Evolutionary conservation across 2,113 vertebrate genomes (phyloP).

Genomic region (Casuarius casuarius): DNA sequence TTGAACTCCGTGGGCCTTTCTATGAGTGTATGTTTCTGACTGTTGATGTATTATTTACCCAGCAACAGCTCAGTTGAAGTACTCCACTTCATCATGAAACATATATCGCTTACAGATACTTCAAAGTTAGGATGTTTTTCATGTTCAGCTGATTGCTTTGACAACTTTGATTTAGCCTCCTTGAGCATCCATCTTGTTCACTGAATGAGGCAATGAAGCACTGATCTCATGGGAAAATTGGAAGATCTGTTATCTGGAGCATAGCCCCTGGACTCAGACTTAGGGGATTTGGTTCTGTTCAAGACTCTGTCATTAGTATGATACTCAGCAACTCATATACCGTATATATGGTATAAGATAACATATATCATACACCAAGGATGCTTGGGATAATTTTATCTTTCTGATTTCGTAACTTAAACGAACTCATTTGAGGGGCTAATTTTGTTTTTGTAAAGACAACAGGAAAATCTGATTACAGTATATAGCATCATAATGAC

Average conservation of each 20-base stretch:
- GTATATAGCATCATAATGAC: neutral
- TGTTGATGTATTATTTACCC: neutral
- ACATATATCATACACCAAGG: neutral
- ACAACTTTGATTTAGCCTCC: neutral
- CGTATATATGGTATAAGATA: neutral
- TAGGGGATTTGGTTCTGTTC: neutral
- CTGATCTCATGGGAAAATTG: neutral
- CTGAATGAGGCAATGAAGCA: neutral
- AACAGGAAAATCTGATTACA: neutral
- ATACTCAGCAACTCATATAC: neutral
- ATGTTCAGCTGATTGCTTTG: conserved; percentile 1
- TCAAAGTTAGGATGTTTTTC: conserved; percentile 12
- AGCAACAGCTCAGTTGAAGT: neutral
- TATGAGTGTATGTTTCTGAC: neutral
- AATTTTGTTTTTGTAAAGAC: neutral
- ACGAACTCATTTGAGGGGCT: neutral
- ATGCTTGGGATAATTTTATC: neutral
- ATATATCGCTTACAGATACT: neutral
- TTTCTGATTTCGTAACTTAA: neutral
- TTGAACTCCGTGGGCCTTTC: neutral
- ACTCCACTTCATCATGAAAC: neutral
- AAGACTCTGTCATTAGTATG: neutral
- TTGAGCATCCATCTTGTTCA: neutral
- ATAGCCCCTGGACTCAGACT: neutral
- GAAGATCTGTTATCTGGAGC: neutral